Evolutionary conservation across 2,888 invertebrate genomes (phyloP).

Genomic region (Polymixis lichenea): DNA sequence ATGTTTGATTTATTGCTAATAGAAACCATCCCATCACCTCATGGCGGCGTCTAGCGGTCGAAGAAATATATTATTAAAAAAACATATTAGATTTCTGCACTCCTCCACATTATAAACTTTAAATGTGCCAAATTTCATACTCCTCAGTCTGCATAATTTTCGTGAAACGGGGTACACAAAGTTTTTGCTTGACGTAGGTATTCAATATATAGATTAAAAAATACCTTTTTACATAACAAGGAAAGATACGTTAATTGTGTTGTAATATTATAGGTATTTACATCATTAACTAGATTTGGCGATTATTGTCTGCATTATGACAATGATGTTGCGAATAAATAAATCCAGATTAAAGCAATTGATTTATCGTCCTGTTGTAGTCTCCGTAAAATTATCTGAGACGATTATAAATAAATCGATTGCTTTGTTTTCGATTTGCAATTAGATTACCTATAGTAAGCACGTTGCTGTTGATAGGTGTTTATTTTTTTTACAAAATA

Average conservation of each 20-base stretch:
- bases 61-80: too few relatives aligned
- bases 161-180: too few relatives aligned
- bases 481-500: neutral
- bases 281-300: neutral
- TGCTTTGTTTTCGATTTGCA: conserved; percentile 14
- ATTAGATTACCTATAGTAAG: neutral
- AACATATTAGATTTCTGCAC: too few relatives aligned
- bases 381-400: neutral
- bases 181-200: too few relatives aligned
- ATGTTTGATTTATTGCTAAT: neutral
- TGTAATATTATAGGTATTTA: neutral
- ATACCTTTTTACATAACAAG: neutral
- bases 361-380: neutral
- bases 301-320: conserved; percentile 1
- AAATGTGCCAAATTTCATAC: too few relatives aligned
- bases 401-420: neutral
- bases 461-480: neutral
- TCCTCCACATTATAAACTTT: too few relatives aligned
- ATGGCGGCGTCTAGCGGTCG: too few relatives aligned
- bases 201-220: neutral
- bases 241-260: neutral
- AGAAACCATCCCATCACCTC: neutral
- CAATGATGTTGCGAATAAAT: neutral
- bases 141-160: too few relatives aligned
- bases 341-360: conserved; percentile 5